Evolutionary conservation across 1,140 invertebrate species (phyloP).

Genomic region (Temnothorax nylanderi): DNA sequence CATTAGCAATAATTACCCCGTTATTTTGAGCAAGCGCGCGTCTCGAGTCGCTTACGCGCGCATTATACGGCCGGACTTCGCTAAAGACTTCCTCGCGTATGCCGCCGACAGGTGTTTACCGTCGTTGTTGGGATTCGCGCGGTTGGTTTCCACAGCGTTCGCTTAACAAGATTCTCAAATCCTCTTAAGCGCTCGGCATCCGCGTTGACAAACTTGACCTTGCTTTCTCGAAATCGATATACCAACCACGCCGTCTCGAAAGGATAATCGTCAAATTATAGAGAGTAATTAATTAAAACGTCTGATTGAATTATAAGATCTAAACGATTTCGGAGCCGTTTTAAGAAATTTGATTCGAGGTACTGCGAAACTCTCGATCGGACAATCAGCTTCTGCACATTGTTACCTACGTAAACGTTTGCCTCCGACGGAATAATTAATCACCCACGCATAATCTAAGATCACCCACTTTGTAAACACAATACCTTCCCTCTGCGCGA

Average conservation of each 20-base stretch:
- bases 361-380: not conserved
- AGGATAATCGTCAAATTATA: not conserved
- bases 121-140: constrained; percentile 81
- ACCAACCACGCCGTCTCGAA: not conserved
- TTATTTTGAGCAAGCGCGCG: constrained; percentile 37
- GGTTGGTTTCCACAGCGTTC: constrained; percentile 78
- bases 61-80: constrained; percentile 41
- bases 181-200: constrained; percentile 78
- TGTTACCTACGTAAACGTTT: constrained; percentile 53
- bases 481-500: constrained; percentile 55
- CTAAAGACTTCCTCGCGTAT: constrained; percentile 46
- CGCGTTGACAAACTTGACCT: constrained; percentile 76
- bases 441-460: constrained; percentile 67
- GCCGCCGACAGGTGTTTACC: constrained; percentile 47
- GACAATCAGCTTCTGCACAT: constrained; percentile 60
- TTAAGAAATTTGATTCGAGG: not conserved
- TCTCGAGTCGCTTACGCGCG: constrained; percentile 28
- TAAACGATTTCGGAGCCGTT: not conserved
- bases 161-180: constrained; percentile 83
- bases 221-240: constrained; percentile 66
- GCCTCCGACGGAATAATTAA: constrained; percentile 68
- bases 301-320: not conserved
- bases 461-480: constrained; percentile 71
- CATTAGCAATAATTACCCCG: constrained; percentile 40
- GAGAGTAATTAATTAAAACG: not conserved